Base-by-base conservation (phyloP, 2,113 vertebrate species). In the Ctenomys sociabilis region DNA sequence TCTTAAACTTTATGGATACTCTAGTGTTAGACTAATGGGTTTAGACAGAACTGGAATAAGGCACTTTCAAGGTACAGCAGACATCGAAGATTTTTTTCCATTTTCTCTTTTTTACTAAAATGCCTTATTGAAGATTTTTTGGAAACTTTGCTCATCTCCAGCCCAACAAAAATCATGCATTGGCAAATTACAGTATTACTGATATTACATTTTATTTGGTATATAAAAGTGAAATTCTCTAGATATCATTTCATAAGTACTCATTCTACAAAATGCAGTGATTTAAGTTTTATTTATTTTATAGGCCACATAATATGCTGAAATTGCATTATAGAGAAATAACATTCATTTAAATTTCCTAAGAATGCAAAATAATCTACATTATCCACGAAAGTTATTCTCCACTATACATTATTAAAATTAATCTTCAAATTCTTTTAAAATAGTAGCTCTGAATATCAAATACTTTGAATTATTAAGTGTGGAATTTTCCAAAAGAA, bases 201-300 rank as follows among this genome's bases (percentile, higher is more conserved):
- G 81, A 91, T 64, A 40, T 59, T 90, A 78, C 1, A 90, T 88
- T 96, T 97, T 96, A 37, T 57, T 94, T 96, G 61, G 22, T 93
- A 84, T 92, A 72, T 93, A 83, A 66, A 95, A 96, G 85, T 90
- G 66, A 85, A 97, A 96, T 94, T 94, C 70, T 66, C 64, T 91
- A 68, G 80, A 83, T 80, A 94, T 88, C 28, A 82, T 57, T 93
- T 96, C 93, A n/a, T 72, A 96, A 94, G 57, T 73, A 94, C 81
- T 94, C n/a, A 95, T 95, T 97, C 77, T 96, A 94, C 87, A 97
- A 97, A 96, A 92, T 66, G 10, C 26, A 90, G 37, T 95, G 81
- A 94, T 95, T 94, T 95, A 85, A 28, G 54, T 88, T 97, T 93
- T 90, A 95, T 95, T 94, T 94, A 93, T 85, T 94, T 96, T 92